phyloP scores from a whole-genome alignment of 1,140 invertebrate genomes.

The Pseudomyrmex gracilis region DNA sequence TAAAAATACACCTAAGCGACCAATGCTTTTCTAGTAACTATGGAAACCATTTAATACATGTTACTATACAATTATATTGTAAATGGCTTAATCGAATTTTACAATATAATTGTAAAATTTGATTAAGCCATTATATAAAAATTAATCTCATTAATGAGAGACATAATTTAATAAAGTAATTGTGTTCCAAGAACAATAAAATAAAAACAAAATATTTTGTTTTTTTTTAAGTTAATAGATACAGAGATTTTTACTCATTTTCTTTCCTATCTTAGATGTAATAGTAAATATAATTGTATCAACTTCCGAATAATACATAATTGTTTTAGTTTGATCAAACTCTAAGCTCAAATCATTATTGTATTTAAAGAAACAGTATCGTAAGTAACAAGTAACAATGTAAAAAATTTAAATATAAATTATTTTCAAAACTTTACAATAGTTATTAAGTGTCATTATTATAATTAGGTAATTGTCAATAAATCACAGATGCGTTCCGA shows the following conservation, averaged over 20 bases:
- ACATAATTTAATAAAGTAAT: constrained; percentile 1
- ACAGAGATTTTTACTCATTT: neutral
- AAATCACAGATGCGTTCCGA: too few relatives aligned
- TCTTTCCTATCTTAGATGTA: neutral
- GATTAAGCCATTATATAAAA: neutral
- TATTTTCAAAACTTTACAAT: too few relatives aligned
- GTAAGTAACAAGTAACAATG: too few relatives aligned
- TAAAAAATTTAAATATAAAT: too few relatives aligned
- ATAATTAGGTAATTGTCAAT: too few relatives aligned
- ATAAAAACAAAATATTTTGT: neutral
- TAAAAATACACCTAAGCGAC: neutral
- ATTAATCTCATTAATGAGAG: neutral
- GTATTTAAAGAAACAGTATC: too few relatives aligned
- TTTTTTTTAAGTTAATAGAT: neutral
- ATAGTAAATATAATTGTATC: neutral
- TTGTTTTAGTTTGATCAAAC: too few relatives aligned
- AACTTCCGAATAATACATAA: too few relatives aligned
- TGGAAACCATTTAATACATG: neutral
- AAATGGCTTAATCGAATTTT: too few relatives aligned
- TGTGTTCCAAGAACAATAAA: neutral
- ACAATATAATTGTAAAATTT: neutral
- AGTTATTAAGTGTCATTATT: too few relatives aligned
- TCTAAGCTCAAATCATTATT: too few relatives aligned
- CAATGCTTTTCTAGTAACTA: neutral
- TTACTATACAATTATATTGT: constrained; percentile 7